Evolutionary conservation across 2,888 invertebrate genomes (phyloP).

Genomic region (Hemithea aestivaria): DNA sequence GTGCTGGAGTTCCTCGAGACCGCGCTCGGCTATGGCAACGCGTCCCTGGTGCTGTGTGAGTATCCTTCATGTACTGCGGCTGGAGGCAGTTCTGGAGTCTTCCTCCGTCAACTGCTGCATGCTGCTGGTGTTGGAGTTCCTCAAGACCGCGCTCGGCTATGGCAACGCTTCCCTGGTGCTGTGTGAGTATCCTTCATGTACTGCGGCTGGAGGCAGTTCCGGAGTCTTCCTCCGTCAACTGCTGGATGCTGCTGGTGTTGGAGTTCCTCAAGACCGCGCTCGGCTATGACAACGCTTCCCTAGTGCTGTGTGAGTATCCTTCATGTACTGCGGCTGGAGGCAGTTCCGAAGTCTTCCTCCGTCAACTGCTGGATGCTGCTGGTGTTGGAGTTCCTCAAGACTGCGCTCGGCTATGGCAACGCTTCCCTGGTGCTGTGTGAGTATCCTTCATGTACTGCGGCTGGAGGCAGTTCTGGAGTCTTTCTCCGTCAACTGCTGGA

Average conservation of each 20-base stretch:
- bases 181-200: slow-evolving; percentile 56
- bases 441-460: too few relatives aligned
- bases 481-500: slow-evolving; percentile 82
- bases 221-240: slow-evolving; percentile 83
- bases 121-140: slow-evolving; percentile 84
- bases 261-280: slow-evolving; percentile 87
- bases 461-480: slow-evolving; percentile 83
- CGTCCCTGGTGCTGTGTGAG: slow-evolving; percentile 69
- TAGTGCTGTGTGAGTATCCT: slow-evolving; percentile 62
- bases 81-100: slow-evolving; percentile 83
- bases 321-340: too few relatives aligned
- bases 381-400: slow-evolving; percentile 86
- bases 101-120: slow-evolving; percentile 83
- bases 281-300: slow-evolving; percentile 74
- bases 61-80: too few relatives aligned
- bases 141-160: slow-evolving; percentile 84
- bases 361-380: slow-evolving; percentile 83
- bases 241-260: slow-evolving; percentile 82
- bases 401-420: slow-evolving; percentile 79
- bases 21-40: slow-evolving; percentile 77
- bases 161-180: slow-evolving; percentile 70
- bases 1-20: slow-evolving; percentile 87
- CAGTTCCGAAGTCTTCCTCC: slow-evolving; percentile 84
- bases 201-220: slow-evolving; percentile 81
- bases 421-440: slow-evolving; percentile 69